Base-by-base conservation (phyloP, 1,140 invertebrate genomes). In the Pseudomyrmex flavicornis region DNA sequence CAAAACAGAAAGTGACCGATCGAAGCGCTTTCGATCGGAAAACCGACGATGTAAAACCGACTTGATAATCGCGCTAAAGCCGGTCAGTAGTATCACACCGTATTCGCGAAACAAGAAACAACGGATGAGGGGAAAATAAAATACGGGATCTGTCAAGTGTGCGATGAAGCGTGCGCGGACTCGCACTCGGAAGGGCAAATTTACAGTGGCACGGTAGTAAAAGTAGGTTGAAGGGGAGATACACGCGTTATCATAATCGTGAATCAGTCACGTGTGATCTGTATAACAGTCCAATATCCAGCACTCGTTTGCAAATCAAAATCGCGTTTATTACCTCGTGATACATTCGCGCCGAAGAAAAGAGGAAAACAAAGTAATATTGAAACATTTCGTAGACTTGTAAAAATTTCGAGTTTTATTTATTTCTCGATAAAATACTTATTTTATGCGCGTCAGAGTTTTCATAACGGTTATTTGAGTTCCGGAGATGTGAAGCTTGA, bases 101-200 rank as follows among this genome's bases (percentile, higher is more conserved):
- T 46, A 48, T 15, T 69, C 54, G 69, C 56, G 72, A 86, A 85
- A 83, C 70, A 83, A 56, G 56, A 17, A 52, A 72, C 46, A 68
- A 87, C 76, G 62, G 56, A 7, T 46, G 65, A 52, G 56, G 76
- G 76, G 68, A 79, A 85, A 85, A 87, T 87, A 82, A 88, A 88
- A 87, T 88, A 88, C 66, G 66, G 50, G 58, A 54, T 56, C 76
- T 87, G 85, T 66, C 85, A 88, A 87, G 56, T 68, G 76, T 59
- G 85, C 87, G 85, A 87, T 87, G 87, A 88, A 84, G 74, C 72
- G 82, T 82, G 48, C 72, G 63, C 76, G 76, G 26, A 87, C 85
- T 88, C 76, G 50, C 82, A 3, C 26, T 46, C 77, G 63, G 85
- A 26, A 62, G 65, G 66, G 61, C n/a, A 73, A 88, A 88, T 87